Conservation (phyloP, 2,797 vertebrate genomes). For the Amphiprion clarkii region DNA sequence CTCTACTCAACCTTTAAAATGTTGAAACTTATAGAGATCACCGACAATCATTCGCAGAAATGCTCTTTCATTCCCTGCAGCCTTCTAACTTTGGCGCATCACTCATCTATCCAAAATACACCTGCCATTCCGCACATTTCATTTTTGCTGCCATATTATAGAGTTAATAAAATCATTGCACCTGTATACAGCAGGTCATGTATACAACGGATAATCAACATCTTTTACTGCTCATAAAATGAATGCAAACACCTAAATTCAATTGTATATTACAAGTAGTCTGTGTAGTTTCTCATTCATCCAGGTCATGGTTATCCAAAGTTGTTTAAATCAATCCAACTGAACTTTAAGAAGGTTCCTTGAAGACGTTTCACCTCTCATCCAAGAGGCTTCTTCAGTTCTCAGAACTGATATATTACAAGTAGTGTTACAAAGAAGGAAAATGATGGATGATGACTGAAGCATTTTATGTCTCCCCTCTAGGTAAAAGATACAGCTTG, state of each 20-base stretch:
- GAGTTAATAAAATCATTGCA: not conserved
- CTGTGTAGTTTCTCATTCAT: too few relatives aligned
- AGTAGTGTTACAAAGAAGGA: not conserved
- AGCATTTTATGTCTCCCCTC: slow-evolving; percentile 21
- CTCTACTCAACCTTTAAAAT: not conserved
- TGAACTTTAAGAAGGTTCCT: too few relatives aligned
- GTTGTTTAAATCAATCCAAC: too few relatives aligned
- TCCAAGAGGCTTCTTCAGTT: too few relatives aligned
- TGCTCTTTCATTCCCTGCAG: not conserved
- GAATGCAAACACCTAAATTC: not conserved
- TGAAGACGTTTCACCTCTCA: too few relatives aligned
- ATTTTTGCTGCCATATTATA: not conserved
- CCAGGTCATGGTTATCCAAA: too few relatives aligned
- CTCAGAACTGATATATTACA: not conserved
- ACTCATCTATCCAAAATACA: not conserved
- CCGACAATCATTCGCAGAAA: not conserved
- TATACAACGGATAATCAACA: not conserved
- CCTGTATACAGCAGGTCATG: not conserved
- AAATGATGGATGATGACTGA: slow-evolving; percentile 12
- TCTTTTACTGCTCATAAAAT: not conserved
- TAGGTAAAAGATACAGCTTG: slow-evolving; percentile 71
- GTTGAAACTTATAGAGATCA: not conserved
- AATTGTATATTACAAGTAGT: not conserved
- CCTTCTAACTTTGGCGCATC: not conserved
- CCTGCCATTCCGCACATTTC: too few relatives aligned